A percentile compares a stretch with the other conserved stretches of the same genome.
These are phyloP conservation scores for Dryobates pubescens DNA, from an alignment of 2,797 vertebrate species.

Conservation along the genomic window DNA sequence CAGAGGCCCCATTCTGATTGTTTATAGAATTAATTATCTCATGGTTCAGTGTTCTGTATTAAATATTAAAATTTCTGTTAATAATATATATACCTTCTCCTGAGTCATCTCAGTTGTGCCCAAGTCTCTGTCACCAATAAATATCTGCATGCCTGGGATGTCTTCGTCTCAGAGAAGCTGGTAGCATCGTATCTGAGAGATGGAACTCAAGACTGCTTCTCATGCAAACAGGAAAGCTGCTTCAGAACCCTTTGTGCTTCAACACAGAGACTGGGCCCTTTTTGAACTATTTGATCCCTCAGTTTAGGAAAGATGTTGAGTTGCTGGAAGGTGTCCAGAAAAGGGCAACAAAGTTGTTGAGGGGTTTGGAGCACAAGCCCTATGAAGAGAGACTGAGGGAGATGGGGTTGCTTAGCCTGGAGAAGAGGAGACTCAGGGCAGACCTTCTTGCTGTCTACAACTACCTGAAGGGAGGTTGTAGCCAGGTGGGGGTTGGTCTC, in stretches of 20 bases:
- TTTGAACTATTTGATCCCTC: neutral
- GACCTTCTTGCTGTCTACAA: too few species aligned
- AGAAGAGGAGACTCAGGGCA: too few species aligned
- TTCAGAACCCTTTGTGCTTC: neutral
- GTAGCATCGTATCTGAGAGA: neutral
- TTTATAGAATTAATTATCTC: constrained; percentile 69
- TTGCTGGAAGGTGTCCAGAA: too few species aligned
- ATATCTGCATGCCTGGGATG: neutral
- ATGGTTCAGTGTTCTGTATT: neutral
- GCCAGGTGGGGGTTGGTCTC: too few species aligned
- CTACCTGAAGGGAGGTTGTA: too few species aligned
- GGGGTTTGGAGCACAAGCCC: too few species aligned
- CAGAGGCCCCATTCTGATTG: constrained; percentile 39
- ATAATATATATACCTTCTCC: constrained; percentile 9
- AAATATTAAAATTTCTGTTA: constrained; percentile 44
- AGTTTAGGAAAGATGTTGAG: too few species aligned
- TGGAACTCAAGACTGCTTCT: neutral
- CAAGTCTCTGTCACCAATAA: neutral
- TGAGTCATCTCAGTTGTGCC: neutral
- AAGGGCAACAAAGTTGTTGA: too few species aligned
- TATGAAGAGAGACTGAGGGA: too few species aligned
- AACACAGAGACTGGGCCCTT: neutral
- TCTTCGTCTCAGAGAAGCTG: neutral
- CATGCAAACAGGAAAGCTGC: neutral
- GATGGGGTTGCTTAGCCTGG: too few species aligned